Conservation (phyloP, 2,113 vertebrate species). For the Oriolus oriolus region DNA sequence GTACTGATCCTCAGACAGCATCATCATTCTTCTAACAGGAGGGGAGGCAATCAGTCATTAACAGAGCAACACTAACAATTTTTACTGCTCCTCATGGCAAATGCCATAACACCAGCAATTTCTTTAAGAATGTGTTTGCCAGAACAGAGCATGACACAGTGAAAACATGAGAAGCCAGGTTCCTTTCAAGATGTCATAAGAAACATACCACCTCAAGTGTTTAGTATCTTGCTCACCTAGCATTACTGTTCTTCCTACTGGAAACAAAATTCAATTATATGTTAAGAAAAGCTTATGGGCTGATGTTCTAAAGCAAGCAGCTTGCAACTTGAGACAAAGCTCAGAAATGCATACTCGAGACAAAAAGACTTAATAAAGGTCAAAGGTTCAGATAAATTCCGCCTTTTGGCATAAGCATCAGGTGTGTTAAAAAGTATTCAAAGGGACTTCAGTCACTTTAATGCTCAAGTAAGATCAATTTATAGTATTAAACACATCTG, state of each 20-base stretch:
- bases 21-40: neutral
- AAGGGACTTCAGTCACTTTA: neutral
- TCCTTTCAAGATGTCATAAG: neutral
- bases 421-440: neutral
- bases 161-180: neutral
- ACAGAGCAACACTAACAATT: neutral
- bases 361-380: neutral
- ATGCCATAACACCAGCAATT: neutral
- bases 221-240: neutral
- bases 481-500: conserved; percentile 37
- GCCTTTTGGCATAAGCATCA: neutral
- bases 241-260: neutral
- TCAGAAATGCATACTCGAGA: neutral
- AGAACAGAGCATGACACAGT: neutral
- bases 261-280: neutral
- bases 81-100: neutral
- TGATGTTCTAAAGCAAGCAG: neutral
- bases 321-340: neutral
- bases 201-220: neutral
- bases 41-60: neutral
- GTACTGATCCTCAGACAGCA: neutral
- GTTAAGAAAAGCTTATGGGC: neutral
- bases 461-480: neutral
- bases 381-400: neutral
- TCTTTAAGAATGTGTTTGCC: neutral